Percentiles rank a stretch among this genome's conserved stretches.
Evolutionary conservation across 2,113 vertebrate genomes (phyloP).

Genomic region (Galbula dea): DNA sequence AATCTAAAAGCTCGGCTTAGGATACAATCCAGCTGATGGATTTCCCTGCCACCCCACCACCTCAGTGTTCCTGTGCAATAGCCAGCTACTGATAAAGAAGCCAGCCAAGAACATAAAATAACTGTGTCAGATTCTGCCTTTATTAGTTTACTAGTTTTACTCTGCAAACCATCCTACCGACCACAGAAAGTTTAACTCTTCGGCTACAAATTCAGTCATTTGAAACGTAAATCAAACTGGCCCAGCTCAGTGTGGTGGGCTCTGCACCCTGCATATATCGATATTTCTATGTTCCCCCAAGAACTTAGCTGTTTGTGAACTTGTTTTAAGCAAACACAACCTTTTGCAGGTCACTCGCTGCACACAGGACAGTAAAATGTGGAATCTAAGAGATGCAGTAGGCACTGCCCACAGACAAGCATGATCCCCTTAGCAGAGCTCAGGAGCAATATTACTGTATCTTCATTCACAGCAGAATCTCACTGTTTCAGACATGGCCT

Average conservation of each 20-base stretch:
- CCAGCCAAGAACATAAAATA: not conserved
- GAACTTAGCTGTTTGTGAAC: not conserved
- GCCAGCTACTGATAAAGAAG: not conserved
- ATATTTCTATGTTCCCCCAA: not conserved
- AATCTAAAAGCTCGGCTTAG: not conserved
- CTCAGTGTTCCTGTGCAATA: not conserved
- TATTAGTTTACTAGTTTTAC: not conserved
- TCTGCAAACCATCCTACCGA: not conserved
- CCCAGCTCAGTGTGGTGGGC: not conserved
- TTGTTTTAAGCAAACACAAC: not conserved
- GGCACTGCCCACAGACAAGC: conserved; percentile 33
- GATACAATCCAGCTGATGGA: not conserved
- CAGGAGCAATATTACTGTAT: not conserved
- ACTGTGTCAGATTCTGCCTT: not conserved
- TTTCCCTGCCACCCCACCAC: not conserved
- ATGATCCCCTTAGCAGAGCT: not conserved
- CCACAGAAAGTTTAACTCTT: not conserved
- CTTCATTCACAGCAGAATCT: conserved; percentile 38
- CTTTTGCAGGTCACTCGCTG: not conserved
- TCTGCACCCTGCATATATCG: not conserved
- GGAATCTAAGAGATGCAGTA: not conserved
- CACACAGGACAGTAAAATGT: not conserved
- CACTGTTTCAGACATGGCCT: not conserved
- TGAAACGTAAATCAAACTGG: not conserved
- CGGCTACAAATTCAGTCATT: not conserved